Conservation (phyloP, 2,797 vertebrate species). For the Ciconia nigra region DNA sequence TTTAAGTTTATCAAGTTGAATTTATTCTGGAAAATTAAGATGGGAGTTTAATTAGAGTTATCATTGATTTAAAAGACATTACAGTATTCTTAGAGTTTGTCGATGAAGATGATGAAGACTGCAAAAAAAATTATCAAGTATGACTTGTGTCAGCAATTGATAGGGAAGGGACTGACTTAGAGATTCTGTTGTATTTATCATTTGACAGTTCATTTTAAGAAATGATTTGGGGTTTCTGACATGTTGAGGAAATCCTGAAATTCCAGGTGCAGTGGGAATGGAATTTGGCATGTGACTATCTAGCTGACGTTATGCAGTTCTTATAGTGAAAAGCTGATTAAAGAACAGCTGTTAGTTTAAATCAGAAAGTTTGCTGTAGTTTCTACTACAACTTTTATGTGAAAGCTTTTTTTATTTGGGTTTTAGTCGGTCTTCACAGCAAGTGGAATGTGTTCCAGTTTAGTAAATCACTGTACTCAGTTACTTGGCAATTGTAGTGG, state of each 20-base stretch:
- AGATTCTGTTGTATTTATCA: neutral
- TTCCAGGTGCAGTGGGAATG: conserved; percentile 50
- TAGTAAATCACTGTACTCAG: neutral
- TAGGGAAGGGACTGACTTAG: neutral
- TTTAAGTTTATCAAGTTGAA: neutral
- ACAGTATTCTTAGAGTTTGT: neutral
- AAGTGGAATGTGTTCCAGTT: neutral
- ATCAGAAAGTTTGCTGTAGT: conserved; percentile 26
- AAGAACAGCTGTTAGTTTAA: conserved; percentile 67
- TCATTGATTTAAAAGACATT: neutral
- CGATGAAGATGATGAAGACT: accelerated
- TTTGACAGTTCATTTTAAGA: neutral
- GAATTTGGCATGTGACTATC: conserved; percentile 14
- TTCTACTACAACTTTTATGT: neutral
- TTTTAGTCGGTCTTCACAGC: conserved; percentile 2
- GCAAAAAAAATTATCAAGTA: neutral
- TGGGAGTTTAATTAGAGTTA: neutral
- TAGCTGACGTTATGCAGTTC: neutral
- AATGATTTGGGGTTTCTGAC: neutral
- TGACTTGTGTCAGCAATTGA: neutral
- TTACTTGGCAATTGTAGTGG: neutral
- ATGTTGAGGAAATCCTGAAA: neutral
- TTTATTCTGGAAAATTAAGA: neutral
- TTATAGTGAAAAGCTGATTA: neutral
- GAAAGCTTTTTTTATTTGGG: neutral